phyloP scores from a whole-genome alignment of 2,797 vertebrate genomes.

The Taeniopygia guttata region DNA sequence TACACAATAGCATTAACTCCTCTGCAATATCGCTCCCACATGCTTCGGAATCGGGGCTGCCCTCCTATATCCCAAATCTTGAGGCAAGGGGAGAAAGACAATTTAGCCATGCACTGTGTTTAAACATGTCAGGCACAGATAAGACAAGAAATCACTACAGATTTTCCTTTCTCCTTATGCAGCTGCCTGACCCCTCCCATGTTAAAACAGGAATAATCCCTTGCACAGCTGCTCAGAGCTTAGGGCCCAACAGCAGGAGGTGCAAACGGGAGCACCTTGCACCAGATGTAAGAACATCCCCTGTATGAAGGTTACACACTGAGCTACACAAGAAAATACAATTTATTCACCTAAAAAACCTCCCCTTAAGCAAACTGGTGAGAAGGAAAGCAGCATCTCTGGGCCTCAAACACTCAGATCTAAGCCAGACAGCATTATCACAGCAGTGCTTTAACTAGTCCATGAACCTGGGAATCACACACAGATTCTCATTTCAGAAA shows the following conservation, averaged over 20 bases:
- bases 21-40: conserved; percentile 98
- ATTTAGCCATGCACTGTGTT: not conserved
- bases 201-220: not conserved
- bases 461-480: not conserved
- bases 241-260: not conserved
- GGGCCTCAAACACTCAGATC: not conserved
- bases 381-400: not conserved
- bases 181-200: not conserved
- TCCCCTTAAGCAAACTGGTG: not conserved
- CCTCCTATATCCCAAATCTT: conserved; percentile 99
- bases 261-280: not conserved
- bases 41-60: conserved; percentile 97
- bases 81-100: not conserved
- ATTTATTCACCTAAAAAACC: not conserved
- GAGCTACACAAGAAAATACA: not conserved
- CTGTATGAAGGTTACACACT: not conserved
- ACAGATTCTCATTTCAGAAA: not conserved
- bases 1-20: conserved; percentile 98
- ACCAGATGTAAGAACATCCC: not conserved
- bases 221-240: not conserved
- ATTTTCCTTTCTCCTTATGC: not conserved
- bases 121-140: not conserved
- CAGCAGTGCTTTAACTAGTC: not conserved
- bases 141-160: not conserved
- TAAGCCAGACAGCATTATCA: not conserved